Evolutionary conservation across 1,140 invertebrate species (phyloP).

Genomic region (Drosophila sp.): DNA sequence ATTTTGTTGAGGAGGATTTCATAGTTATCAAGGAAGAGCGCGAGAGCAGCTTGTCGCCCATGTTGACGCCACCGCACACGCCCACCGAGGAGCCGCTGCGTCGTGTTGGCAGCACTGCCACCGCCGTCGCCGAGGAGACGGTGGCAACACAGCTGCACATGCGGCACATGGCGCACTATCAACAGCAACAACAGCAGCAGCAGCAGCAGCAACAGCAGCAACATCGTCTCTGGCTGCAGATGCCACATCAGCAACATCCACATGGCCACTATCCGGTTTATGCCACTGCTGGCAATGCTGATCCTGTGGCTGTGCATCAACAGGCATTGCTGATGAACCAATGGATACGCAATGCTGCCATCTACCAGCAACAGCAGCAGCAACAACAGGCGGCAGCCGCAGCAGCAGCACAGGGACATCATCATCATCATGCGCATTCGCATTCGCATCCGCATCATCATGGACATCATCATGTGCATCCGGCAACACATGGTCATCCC

Average conservation of each 20-base stretch:
- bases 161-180: slow-evolving; percentile 73
- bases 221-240: slow-evolving; percentile 75
- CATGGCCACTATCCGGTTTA: slow-evolving; percentile 64
- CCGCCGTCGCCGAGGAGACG: slow-evolving; percentile 65
- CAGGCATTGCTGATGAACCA: slow-evolving; percentile 88
- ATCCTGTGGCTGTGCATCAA: slow-evolving; percentile 84
- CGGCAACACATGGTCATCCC: slow-evolving; percentile 40
- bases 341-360: slow-evolving; percentile 89
- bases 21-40: slow-evolving; percentile 87
- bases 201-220: slow-evolving; percentile 70
- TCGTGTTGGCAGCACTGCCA: slow-evolving; percentile 61
- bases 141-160: slow-evolving; percentile 68
- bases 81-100: slow-evolving; percentile 87
- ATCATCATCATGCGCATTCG: slow-evolving; percentile 49
- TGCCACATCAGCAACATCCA: slow-evolving; percentile 56
- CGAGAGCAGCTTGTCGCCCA: slow-evolving; percentile 86
- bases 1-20: slow-evolving; percentile 85
- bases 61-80: slow-evolving; percentile 90
- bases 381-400: slow-evolving; percentile 61
- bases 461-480: slow-evolving; percentile 54
- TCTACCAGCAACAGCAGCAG: slow-evolving; percentile 86
- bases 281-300: slow-evolving; percentile 73
- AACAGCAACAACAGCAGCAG: slow-evolving; percentile 70
- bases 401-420: slow-evolving; percentile 47
- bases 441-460: slow-evolving; percentile 57